A percentile compares a stretch with the other conserved stretches of the same genome.
These are phyloP conservation scores for Catocala fraxini DNA, from an alignment of 2,888 invertebrate genomes.

Conservation along the genomic window DNA sequence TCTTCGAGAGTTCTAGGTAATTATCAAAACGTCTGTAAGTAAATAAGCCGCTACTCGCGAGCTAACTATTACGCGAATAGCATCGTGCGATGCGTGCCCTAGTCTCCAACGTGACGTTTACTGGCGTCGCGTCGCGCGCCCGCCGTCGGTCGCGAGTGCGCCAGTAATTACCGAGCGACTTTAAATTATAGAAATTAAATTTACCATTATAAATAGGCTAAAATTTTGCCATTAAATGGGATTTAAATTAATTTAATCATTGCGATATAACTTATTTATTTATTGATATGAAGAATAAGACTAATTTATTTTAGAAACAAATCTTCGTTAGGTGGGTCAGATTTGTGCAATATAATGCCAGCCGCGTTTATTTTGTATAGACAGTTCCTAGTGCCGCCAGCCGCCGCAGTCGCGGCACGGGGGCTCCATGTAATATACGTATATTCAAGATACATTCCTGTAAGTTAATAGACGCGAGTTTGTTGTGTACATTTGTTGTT, in stretches of 20 bases:
- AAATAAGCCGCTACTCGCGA: too few species aligned
- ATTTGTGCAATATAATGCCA: conserved; percentile 64
- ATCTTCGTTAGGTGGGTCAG: conserved; percentile 46
- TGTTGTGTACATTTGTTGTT: conserved; percentile 64
- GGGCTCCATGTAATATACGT: conserved; percentile 32
- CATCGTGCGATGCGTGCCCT: conserved; percentile 1
- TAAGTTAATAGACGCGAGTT: conserved; percentile 58
- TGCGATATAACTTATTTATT: conserved; percentile 49
- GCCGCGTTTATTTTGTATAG: conserved; percentile 48
- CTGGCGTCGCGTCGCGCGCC: neutral
- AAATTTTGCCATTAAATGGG: conserved; percentile 61
- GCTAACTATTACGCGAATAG: neutral
- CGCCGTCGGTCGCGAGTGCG: neutral
- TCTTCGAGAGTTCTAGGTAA: too few species aligned
- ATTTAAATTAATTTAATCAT: conserved; percentile 48
- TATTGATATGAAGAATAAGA: conserved; percentile 55
- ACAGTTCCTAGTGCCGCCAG: conserved; percentile 26
- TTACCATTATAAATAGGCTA: conserved; percentile 49
- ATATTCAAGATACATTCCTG: conserved; percentile 65
- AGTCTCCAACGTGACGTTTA: neutral
- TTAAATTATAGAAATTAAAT: conserved; percentile 46
- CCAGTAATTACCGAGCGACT: conserved; percentile 35
- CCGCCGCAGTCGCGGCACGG: neutral
- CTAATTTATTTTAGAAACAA: conserved; percentile 57
- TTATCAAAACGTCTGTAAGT: too few species aligned